Percentiles rank a stretch among this genome's conserved stretches.
phyloP scores from a whole-genome alignment of 2,888 invertebrate genomes.

The Caenorhabditis afra region DNA sequence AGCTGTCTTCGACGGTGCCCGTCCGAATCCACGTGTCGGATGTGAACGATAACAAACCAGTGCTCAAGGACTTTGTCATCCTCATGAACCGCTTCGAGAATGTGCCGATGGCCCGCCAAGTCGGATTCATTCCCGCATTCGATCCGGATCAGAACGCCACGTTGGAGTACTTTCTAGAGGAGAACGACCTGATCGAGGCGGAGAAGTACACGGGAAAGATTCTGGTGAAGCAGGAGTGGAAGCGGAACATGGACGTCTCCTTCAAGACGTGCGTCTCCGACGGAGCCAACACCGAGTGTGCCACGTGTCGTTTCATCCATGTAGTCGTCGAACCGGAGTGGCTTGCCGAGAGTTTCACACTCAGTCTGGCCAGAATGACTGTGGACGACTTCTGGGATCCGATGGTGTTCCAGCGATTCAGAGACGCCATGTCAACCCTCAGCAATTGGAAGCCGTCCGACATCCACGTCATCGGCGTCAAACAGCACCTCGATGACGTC shows the following conservation, averaged over 20 bases:
- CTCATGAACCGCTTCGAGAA: conserved; percentile 83
- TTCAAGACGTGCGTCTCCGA: conserved; percentile 77
- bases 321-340: conserved; percentile 66
- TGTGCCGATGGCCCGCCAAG: conserved; percentile 48
- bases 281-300: conserved; percentile 79
- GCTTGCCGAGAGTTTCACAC: conserved; percentile 72
- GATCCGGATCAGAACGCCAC: conserved; percentile 80
- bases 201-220: conserved; percentile 75
- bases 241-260: conserved; percentile 71
- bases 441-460: conserved; percentile 60
- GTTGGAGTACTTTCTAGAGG: conserved; percentile 75
- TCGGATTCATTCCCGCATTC: conserved; percentile 77
- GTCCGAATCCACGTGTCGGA: conserved; percentile 78
- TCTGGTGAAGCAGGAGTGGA: conserved; percentile 69
- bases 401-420: conserved; percentile 73
- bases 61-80: conserved; percentile 92
- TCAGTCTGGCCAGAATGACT: conserved; percentile 65
- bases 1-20: conserved; percentile 77
- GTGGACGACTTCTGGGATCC: conserved; percentile 76
- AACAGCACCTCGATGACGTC: conserved; percentile 49
- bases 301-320: conserved; percentile 71
- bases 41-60: conserved; percentile 92
- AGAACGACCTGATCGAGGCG: conserved; percentile 73
- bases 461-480: conserved; percentile 62
- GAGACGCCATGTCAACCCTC: conserved; percentile 63